Evolutionary conservation across 1,140 invertebrate species (phyloP).

Genomic region (Lordiphosa mommai): DNA sequence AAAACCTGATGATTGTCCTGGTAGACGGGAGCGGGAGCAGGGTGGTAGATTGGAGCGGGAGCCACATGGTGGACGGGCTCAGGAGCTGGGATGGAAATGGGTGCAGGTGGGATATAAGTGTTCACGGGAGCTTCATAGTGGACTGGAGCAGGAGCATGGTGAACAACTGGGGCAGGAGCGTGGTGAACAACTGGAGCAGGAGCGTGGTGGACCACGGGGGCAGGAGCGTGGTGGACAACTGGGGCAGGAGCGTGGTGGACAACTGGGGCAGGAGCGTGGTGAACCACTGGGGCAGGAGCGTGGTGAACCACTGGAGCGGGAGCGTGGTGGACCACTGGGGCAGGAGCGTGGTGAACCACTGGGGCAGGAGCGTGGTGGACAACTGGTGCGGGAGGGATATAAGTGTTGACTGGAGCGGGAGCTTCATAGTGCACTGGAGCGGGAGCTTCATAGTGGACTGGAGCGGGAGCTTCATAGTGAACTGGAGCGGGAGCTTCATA

Average conservation of each 20-base stretch:
- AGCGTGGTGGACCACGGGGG: constrained; percentile 6
- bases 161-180: constrained; percentile 16
- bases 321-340: constrained; percentile 12
- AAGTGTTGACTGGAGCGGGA: constrained; percentile 25
- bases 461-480: constrained; percentile 9
- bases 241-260: constrained; percentile 16
- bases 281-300: constrained; percentile 4
- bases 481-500: constrained; percentile 23
- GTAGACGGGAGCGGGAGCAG: constrained; percentile 40
- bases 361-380: constrained; percentile 17
- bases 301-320: constrained; percentile 9
- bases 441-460: constrained; percentile 25
- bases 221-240: constrained; percentile 19
- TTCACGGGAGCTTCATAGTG: constrained; percentile 14
- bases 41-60: constrained; percentile 2
- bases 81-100: constrained; percentile 32
- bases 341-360: constrained; percentile 15
- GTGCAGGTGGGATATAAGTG: constrained; percentile 7
- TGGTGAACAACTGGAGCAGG: constrained; percentile 12
- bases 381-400: constrained; percentile 1
- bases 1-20: constrained; percentile 32
- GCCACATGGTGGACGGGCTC: constrained; percentile 23
- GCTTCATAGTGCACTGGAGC: constrained; percentile 19
- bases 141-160: constrained; percentile 7
- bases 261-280: constrained; percentile 5